phyloP scores from a whole-genome alignment of 2,888 invertebrate genomes.

The Celastrina argiolus region DNA sequence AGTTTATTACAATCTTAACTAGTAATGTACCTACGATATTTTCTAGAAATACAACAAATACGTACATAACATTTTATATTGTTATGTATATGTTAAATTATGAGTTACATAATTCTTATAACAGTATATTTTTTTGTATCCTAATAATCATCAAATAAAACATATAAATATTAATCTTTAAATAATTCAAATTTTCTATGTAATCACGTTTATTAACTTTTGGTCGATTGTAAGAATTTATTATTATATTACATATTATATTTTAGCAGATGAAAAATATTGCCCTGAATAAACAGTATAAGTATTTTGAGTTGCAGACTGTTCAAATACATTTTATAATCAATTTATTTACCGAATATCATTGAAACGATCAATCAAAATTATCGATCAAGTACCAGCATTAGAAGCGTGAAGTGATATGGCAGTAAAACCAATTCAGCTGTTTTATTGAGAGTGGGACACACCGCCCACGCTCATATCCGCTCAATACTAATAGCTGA shows the following conservation, averaged over 20 bases:
- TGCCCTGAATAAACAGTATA: not conserved
- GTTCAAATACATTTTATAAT: conserved; percentile 8
- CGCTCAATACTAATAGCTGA: conserved; percentile 22
- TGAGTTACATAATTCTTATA: too few relatives aligned
- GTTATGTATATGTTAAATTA: too few relatives aligned
- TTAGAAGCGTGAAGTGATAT: conserved; percentile 37
- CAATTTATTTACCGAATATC: conserved; percentile 26
- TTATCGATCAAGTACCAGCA: conserved; percentile 59
- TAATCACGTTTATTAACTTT: too few relatives aligned
- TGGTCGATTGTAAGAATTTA: too few relatives aligned
- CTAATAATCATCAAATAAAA: too few relatives aligned
- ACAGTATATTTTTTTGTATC: too few relatives aligned
- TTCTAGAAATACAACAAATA: not conserved
- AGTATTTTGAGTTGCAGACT: not conserved
- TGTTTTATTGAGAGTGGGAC: conserved; percentile 35
- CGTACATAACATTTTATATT: not conserved
- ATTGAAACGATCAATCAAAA: conserved; percentile 65
- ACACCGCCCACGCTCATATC: conserved; percentile 32
- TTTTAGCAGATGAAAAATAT: not conserved
- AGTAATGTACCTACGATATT: not conserved
- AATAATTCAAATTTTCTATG: too few relatives aligned
- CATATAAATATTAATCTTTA: too few relatives aligned
- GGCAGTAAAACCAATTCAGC: conserved; percentile 42
- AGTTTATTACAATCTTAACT: conserved; percentile 13
- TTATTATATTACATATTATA: too few relatives aligned